phyloP scores from a whole-genome alignment of 2,888 invertebrate genomes.

The Osmoderma eremita region DNA sequence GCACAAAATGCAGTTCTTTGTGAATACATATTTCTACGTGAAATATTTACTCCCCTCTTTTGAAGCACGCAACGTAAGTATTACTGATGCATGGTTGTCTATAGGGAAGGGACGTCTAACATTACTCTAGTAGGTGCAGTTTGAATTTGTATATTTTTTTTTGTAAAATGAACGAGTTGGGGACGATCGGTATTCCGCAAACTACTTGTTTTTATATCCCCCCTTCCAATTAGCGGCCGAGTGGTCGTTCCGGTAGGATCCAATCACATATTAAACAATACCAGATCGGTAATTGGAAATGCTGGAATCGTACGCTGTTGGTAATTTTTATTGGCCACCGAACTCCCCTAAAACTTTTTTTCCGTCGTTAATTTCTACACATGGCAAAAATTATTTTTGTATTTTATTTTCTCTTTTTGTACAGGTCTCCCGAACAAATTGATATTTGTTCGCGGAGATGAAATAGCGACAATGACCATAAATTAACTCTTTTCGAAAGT shows the following conservation, averaged over 20 bases:
- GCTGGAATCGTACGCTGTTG: constrained; percentile 36
- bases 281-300: constrained; percentile 53
- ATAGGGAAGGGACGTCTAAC: not conserved
- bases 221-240: constrained; percentile 55
- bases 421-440: constrained; percentile 23
- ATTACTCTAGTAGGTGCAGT: constrained; percentile 40
- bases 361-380: constrained; percentile 21
- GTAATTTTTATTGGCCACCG: constrained; percentile 20
- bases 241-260: constrained; percentile 52
- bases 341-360: constrained; percentile 16
- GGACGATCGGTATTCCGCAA: constrained; percentile 38
- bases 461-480: not conserved
- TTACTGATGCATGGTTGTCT: not conserved
- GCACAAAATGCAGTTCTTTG: constrained; percentile 19
- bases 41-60: constrained; percentile 27
- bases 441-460: constrained; percentile 13
- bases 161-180: constrained; percentile 11
- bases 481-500: constrained; percentile 9
- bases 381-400: constrained; percentile 32
- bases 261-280: constrained; percentile 54
- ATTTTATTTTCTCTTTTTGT: constrained; percentile 22
- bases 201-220: constrained; percentile 49
- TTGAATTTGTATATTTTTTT: constrained; percentile 45
- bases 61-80: not conserved
- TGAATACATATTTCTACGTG: constrained; percentile 23